These are phyloP conservation scores for Epizoanthus illoricatus DNA, from an alignment of 92 coral and sea anemone genomes.

Conservation along the genomic window DNA sequence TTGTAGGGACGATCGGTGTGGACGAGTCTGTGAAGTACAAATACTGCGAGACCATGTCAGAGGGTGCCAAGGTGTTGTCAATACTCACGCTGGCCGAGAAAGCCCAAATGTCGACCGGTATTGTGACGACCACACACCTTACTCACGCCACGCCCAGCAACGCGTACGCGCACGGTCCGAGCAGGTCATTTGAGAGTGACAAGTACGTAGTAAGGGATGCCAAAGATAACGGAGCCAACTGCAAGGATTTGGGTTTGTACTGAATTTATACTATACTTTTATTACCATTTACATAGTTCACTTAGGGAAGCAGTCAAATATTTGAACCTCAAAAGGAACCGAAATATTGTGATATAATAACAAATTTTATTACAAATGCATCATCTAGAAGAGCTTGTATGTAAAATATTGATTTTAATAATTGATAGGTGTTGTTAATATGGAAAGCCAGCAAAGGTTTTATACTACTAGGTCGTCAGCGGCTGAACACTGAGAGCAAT, in stretches of 20 bases:
- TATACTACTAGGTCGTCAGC: no score
- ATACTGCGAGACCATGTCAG: conserved; percentile 58
- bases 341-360: no score
- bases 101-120: conserved; percentile 92
- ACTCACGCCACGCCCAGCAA: conserved; percentile 91
- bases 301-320: no score
- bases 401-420: no score
- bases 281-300: no score
- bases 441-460: no score
- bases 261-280: no score
- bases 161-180: conserved; percentile 66
- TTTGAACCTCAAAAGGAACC: no score
- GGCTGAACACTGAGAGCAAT: no score
- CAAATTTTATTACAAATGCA: no score
- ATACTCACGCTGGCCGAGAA: conserved; percentile 83
- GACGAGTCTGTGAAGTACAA: conserved; percentile 72
- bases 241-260: conserved; percentile 75
- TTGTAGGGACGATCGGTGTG: conserved; percentile 72
- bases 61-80: conserved; percentile 70
- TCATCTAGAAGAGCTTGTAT: no score
- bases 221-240: conserved; percentile 63
- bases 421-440: no score
- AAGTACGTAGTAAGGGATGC: conserved; percentile 21
- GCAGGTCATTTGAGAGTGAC: conserved; percentile 77
- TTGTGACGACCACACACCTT: conserved; percentile 79